Conservation (phyloP, 2,888 invertebrate species). For the Drosophila mayaguana region DNA sequence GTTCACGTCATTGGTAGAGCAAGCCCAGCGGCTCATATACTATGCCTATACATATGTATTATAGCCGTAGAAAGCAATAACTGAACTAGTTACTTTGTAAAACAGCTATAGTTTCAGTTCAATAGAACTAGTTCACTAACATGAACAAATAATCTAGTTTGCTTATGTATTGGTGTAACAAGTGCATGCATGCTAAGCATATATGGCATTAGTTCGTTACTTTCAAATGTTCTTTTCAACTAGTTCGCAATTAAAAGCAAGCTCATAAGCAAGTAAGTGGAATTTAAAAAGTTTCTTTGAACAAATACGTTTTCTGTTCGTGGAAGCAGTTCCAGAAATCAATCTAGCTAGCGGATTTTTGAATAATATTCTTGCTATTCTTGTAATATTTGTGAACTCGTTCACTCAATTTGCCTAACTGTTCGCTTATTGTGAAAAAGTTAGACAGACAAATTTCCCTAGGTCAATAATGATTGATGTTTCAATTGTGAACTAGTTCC, state of each 20-base stretch:
- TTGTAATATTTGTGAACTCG: background rate
- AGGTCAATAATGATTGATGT: too few species aligned
- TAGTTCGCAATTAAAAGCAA: too few species aligned
- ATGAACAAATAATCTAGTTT: too few species aligned
- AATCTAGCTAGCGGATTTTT: too few species aligned
- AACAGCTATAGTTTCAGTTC: background rate
- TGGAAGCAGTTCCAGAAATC: too few species aligned
- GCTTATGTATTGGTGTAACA: background rate
- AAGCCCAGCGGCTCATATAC: background rate
- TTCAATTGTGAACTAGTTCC: constrained; percentile 2
- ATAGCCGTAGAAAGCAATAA: background rate
- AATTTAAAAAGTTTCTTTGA: too few species aligned
- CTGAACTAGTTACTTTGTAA: background rate
- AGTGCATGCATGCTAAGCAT: background rate
- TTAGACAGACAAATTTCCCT: background rate
- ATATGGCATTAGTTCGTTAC: background rate
- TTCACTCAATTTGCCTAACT: background rate
- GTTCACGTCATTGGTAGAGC: background rate
- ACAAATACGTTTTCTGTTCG: too few species aligned
- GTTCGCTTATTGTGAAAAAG: background rate
- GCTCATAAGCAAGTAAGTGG: too few species aligned
- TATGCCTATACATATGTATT: too few species aligned
- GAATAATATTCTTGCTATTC: too few species aligned
- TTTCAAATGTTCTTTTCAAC: background rate
- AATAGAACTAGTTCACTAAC: background rate